Evolutionary conservation across 2,888 invertebrate species (phyloP).

Genomic region (Tanytarsus gracilentus): DNA sequence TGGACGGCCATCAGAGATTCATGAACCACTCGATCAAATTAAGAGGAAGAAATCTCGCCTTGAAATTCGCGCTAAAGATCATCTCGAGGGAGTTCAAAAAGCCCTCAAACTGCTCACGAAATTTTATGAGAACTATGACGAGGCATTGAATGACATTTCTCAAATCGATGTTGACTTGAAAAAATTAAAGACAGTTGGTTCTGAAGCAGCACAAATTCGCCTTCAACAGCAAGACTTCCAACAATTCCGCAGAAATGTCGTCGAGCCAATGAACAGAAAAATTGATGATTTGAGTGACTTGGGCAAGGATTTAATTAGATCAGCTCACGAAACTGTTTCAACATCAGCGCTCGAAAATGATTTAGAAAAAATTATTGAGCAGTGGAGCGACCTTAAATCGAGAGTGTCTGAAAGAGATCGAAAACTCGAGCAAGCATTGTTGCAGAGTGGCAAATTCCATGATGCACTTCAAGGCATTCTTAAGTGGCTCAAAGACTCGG

Average conservation of each 20-base stretch:
- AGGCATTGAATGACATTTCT: constrained; percentile 65
- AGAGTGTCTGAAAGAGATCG: constrained; percentile 86
- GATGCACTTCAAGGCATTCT: constrained; percentile 89
- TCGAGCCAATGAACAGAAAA: constrained; percentile 74
- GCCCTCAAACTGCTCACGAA: constrained; percentile 69
- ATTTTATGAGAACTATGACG: constrained; percentile 72
- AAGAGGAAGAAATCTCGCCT: constrained; percentile 70
- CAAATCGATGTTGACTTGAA: constrained; percentile 67
- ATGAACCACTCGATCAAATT: constrained; percentile 66
- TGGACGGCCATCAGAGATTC: constrained; percentile 69
- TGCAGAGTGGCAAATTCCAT: constrained; percentile 95
- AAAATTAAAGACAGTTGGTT: constrained; percentile 76
- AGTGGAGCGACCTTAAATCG: constrained; percentile 87
- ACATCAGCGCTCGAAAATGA: constrained; percentile 80
- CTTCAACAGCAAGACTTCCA: constrained; percentile 87
- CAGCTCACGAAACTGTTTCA: constrained; percentile 79
- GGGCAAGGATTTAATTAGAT: constrained; percentile 80
- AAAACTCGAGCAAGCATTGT: constrained; percentile 78
- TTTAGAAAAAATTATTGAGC: constrained; percentile 82
- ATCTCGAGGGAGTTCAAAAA: constrained; percentile 72
- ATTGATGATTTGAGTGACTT: constrained; percentile 76
- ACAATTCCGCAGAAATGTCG: constrained; percentile 59
- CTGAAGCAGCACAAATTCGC: constrained; percentile 83
- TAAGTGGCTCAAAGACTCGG: constrained; percentile 94
- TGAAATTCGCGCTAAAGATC: constrained; percentile 66